phyloP scores from a whole-genome alignment of 2,113 vertebrate species.

The Macrotus californicus region DNA sequence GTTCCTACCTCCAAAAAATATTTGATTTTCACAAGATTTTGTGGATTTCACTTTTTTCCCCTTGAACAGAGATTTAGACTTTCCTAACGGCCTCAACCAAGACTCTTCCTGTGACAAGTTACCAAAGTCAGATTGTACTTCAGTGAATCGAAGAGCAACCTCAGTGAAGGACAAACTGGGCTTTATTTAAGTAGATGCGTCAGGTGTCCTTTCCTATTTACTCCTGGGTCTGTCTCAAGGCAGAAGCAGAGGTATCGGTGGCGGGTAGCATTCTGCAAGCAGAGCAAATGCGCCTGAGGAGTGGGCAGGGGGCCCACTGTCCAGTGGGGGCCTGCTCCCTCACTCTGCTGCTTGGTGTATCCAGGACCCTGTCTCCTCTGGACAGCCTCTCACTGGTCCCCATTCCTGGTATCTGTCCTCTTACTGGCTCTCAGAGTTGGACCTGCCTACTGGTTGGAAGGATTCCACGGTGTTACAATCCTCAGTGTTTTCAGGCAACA shows the following conservation, averaged over 20 bases:
- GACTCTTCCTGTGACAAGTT: not conserved
- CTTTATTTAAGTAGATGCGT: not conserved
- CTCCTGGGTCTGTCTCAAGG: not conserved
- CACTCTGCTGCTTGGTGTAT: not conserved
- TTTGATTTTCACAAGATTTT: not conserved
- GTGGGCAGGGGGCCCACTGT: too few relatives aligned
- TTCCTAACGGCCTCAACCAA: not conserved
- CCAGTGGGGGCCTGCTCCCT: accelerated
- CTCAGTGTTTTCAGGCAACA: not conserved
- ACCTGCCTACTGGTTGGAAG: not conserved
- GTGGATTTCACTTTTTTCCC: not conserved
- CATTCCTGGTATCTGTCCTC: not conserved
- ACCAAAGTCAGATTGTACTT: not conserved
- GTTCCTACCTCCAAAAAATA: not conserved
- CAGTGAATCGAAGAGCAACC: not conserved
- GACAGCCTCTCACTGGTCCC: not conserved
- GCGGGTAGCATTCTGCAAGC: not conserved
- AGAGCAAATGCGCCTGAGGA: accelerated
- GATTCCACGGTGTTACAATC: not conserved
- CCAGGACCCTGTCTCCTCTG: not conserved
- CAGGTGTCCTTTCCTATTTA: not conserved
- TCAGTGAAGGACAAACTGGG: not conserved
- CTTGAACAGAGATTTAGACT: not conserved
- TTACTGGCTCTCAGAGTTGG: not conserved
- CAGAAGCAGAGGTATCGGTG: not conserved